Evolutionary conservation across 2,888 invertebrate species (phyloP), one percentile per base, ranked within the genome.

Genomic region (Hermaeophaga mercurialis): DNA sequence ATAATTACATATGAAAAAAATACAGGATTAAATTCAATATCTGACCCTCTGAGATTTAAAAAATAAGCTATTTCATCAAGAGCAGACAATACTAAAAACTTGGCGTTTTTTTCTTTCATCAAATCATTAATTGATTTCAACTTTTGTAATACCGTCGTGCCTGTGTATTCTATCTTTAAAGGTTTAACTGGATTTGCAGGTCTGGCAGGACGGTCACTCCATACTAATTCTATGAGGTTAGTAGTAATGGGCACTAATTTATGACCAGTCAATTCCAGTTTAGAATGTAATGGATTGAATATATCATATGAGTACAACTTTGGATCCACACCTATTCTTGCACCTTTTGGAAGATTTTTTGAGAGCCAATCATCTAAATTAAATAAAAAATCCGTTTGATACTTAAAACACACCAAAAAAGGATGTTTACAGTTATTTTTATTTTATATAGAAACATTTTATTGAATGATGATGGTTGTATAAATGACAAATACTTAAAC

Each of bases 61-160:
- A 92, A 80, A 84, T 91, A 95, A 2, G 94, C 94, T 33, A 94
- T 84, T 75, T 94, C 93, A 72, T 95, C 95, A 38, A 95, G 76
- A 0, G 90, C 88, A 0, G 90, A 87, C 26, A 95, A 73, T 2
- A 94, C 81, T 0, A 91, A 76, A 0, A 85, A 79, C 0, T 83
- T 79, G 0, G 84, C 87, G 39, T 84, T 83, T 66, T 86, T 85
- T 61, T 87, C 85, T 4, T 70, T 71, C 86, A 94, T 87, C 69
- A 84, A 81, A 43, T 79, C 73, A 34, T 87, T 79, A n/a, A 93
- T 79, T 31, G 83, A 82, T 24, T 76, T 71, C 2, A 93, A 77
- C 77, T 94, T 94, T 24, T 85, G 80, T 0, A 80, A 81, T 2
- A 88, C 81, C 0, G 78, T 73, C 73, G 82, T 84, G 3, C 88